These are phyloP conservation scores for Seriola rivoliana DNA, from an alignment of 2,113 vertebrate species.

Conservation along the genomic window DNA sequence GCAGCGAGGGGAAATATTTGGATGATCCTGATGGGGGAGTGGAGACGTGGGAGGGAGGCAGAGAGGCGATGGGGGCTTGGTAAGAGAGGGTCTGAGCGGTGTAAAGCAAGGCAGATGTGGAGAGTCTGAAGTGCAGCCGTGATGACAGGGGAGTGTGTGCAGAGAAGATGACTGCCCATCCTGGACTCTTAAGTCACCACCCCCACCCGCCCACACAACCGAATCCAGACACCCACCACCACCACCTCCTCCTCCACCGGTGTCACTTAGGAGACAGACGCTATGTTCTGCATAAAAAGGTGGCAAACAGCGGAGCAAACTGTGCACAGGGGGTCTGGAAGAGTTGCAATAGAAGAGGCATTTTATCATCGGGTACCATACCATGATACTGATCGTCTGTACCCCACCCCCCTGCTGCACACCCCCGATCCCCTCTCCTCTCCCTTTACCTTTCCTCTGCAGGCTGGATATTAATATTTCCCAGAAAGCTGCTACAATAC, in stretches of 20 bases:
- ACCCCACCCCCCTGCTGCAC: conserved; percentile 53
- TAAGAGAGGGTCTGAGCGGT: conserved; percentile 71
- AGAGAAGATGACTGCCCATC: conserved; percentile 38
- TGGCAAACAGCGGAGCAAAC: conserved; percentile 36
- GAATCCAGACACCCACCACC: conserved; percentile 29
- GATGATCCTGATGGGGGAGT: conserved; percentile 85
- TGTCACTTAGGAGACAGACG: conserved; percentile 40
- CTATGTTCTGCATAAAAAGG: conserved; percentile 32
- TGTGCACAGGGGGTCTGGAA: conserved; percentile 26
- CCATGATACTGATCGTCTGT: conserved; percentile 70
- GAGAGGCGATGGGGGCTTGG: conserved; percentile 69
- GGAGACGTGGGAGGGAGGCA: conserved; percentile 81
- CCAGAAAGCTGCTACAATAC: conserved; percentile 79
- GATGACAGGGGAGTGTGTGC: conserved; percentile 73
- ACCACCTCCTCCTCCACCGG: not conserved
- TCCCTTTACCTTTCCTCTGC: conserved; percentile 66
- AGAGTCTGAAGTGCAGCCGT: conserved; percentile 82
- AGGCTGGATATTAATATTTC: conserved; percentile 81
- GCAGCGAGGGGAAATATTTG: conserved; percentile 91
- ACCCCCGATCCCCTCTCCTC: conserved; percentile 50
- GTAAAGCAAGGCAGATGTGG: conserved; percentile 95
- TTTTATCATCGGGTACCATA: conserved; percentile 68
- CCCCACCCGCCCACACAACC: not conserved
- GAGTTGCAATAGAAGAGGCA: conserved; percentile 32
- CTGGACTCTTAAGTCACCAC: conserved; percentile 32